Evolutionary conservation across 2,888 invertebrate species (phyloP).

Genomic region (Athalia rosae): DNA sequence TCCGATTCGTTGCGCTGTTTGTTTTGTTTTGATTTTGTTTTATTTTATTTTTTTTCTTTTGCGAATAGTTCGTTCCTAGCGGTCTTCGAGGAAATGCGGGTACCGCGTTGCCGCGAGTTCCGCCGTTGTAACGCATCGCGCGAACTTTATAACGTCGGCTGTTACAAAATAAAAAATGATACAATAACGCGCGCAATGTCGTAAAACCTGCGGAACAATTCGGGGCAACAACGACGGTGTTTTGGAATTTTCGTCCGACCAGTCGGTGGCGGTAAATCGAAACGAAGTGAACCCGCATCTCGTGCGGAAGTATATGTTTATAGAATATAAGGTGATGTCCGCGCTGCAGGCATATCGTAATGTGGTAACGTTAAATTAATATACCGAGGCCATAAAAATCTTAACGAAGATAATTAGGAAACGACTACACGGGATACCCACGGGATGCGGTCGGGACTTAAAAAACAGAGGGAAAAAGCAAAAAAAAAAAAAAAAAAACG

Average conservation of each 20-base stretch:
- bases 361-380: slow-evolving; percentile 19
- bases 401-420: slow-evolving; percentile 8
- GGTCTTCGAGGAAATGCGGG: slow-evolving; percentile 5
- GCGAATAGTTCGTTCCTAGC: too few relatives aligned
- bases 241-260: background rate
- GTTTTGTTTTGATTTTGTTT: background rate
- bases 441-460: too few relatives aligned
- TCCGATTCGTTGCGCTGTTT: background rate
- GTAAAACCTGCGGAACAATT: background rate
- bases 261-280: background rate
- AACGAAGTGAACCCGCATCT: too few relatives aligned
- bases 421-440: background rate
- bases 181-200: background rate
- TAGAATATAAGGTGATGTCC: background rate
- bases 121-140: background rate
- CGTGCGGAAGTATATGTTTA: too few relatives aligned
- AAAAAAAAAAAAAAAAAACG: too few relatives aligned
- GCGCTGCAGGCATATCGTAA: background rate
- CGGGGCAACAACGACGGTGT: background rate
- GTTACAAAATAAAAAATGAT: background rate
- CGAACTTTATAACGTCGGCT: background rate
- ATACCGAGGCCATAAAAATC: slow-evolving; percentile 8
- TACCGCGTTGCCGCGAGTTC: slow-evolving; percentile 26
- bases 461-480: too few relatives aligned
- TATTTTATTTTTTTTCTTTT: background rate